Base-by-base conservation (phyloP, 2,797 vertebrate genomes). In the Rhinoraja longicauda region DNA sequence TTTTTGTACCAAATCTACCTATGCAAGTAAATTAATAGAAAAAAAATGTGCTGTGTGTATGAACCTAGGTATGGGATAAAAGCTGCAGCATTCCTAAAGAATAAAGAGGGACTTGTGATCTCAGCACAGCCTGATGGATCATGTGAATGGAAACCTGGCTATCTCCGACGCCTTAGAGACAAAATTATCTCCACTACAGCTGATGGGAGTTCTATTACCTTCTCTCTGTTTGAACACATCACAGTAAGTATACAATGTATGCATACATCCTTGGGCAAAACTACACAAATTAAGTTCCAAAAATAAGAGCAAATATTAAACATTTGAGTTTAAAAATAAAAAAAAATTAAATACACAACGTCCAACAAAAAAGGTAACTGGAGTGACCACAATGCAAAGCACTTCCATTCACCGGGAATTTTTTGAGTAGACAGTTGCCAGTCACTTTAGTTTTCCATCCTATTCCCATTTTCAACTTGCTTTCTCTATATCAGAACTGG, bases 11-110 rank as follows among this genome's bases (percentile, higher is more conserved):
- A 21, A 1, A 45, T 92, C 3, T 17, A 39, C 59, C 24, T 4
- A 62, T 90, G 57, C 36, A 4, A 9, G n/a, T 88, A 67, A 88
- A n/a, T 64, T 67, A 36, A 36, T 67, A 64, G 62, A 19, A 45
- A 39, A 91, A 75, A 73, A 45, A 92, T 57, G 70, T 86, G 26
- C 32, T 9, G 45, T 57, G 4, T 92, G 39, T 73, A 32, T 92
- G 10, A 75, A 72, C 7, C 4, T 94, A 99, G 99, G 93, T 99
- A 98, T 0, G 98, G 98, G 3, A 96, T 98, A 93, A 99, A 98
- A 96, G 98, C 97, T 72, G 97, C 98, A 0, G 97, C 98, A n/a
- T 98, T 98, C 13, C 64, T 99, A 94, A 98, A 95, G 96, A 98
- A 97, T 93, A 97, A 97, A 24, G 98, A 98, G 24, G 97, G 97